Evolutionary conservation across 1,140 invertebrate species (phyloP).

Genomic region (Matsumurasca onukii): DNA sequence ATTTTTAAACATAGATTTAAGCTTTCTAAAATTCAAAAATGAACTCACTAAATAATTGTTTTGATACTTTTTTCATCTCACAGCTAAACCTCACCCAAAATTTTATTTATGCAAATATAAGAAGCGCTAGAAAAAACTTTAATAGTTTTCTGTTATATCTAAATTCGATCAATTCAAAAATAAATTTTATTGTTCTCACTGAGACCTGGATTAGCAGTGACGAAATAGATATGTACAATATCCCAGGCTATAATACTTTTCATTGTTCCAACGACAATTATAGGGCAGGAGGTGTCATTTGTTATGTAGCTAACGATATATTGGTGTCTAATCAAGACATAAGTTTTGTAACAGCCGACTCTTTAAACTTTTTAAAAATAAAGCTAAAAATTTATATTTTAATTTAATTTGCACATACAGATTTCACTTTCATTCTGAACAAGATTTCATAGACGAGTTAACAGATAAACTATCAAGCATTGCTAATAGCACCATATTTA

Average conservation of each 20-base stretch:
- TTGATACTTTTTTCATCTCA: neutral
- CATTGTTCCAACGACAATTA: neutral
- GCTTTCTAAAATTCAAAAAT: neutral
- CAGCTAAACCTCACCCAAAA: neutral
- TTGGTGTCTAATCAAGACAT: neutral
- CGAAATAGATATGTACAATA: conserved; percentile 8
- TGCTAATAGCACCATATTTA: neutral
- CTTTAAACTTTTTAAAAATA: neutral
- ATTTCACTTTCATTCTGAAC: neutral
- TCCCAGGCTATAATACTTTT: conserved; percentile 25
- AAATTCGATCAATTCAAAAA: neutral
- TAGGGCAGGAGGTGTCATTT: conserved; percentile 23
- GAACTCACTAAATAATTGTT: conserved; percentile 1
- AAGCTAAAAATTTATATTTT: neutral
- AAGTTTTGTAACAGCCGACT: neutral
- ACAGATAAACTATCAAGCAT: neutral
- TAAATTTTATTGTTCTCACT: conserved; percentile 9
- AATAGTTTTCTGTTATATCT: conserved; percentile 1
- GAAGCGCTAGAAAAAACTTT: conserved; percentile 9
- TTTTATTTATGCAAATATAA: conserved; percentile 19
- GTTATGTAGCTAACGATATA: neutral
- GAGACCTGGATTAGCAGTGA: conserved; percentile 20
- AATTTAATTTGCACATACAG: conserved; percentile 4
- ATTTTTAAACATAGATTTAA: neutral
- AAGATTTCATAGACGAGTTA: conserved; percentile 11